Percentiles rank a stretch among this genome's conserved stretches.
Conservation (phyloP, 2,888 invertebrate species). For the Coenonympha arcania region DNA sequence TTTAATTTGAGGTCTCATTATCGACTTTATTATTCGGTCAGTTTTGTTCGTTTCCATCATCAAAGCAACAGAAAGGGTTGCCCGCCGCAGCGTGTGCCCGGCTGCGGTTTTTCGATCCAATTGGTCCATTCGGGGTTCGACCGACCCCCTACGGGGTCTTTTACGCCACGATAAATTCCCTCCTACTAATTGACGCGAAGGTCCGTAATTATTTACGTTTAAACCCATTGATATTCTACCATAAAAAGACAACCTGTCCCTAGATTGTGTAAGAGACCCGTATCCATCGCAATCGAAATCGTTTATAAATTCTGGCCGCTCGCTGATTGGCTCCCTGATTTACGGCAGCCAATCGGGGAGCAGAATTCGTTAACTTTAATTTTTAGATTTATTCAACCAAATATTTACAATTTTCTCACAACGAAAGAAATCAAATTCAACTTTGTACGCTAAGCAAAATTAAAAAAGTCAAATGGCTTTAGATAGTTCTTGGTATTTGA, state of each 20-base stretch:
- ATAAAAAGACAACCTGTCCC: too few species aligned
- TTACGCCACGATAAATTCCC: constrained; percentile 23
- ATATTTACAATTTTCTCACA: too few species aligned
- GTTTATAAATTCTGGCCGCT: too few species aligned
- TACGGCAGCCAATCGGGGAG: too few species aligned
- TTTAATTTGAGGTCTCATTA: background rate
- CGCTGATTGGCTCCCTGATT: too few species aligned
- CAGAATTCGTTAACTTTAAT: too few species aligned
- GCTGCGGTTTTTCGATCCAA: constrained; percentile 15
- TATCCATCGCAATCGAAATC: too few species aligned
- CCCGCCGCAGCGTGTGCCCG: background rate
- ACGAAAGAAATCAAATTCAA: background rate
- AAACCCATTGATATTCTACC: background rate
- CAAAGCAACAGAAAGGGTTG: background rate
- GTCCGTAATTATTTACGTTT: constrained; percentile 11
- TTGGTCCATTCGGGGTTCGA: constrained; percentile 14
- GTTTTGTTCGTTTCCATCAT: background rate
- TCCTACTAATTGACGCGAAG: constrained; percentile 17
- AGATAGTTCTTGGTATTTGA: background rate
- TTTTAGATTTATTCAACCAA: too few species aligned
- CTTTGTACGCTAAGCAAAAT: too few species aligned
- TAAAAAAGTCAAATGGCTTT: too few species aligned
- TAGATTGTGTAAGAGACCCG: too few species aligned
- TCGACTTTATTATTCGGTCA: background rate
- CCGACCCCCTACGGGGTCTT: constrained; percentile 15